Evolutionary conservation across 2,888 invertebrate species (phyloP), one percentile per base, ranked within the genome.

Genomic region (Charanyca ferruginea): DNA sequence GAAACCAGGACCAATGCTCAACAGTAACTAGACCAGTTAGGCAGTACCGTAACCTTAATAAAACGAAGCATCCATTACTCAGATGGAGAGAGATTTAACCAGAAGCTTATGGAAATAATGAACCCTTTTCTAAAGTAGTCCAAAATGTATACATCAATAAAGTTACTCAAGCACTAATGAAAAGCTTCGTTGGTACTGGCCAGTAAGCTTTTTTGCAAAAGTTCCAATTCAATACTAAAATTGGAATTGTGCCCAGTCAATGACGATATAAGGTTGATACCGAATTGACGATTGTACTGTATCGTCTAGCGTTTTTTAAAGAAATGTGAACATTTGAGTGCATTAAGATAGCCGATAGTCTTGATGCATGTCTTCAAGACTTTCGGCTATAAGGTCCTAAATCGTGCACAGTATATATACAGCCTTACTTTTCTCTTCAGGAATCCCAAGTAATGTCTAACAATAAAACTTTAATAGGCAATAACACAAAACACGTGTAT

Each of bases 401-500:
- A 41, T 23, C n/a, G 3, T 23, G 18, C 20, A 18, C 20, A 45
- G 28, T 28, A 28, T 4, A 32, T 1, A 0, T 22, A 38, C 18
- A 22, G 35, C 22, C 1, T 23, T 22, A 6, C 20, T 1, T 16
- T 22, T 32, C 42, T 16, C 20, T 35, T 9, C n/a, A 48, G 41
- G 74, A 59, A 42, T 59, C 38, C 28, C 25, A 60, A 73, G 42
- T 32, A 22, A 65, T 78, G 44, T 73, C 52, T 23, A 52, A 64
- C 79, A 63, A 79, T 66, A 66, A 74, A 79, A 60, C 68, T 79
- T 60, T 55, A 74, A 66, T 79, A 45, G 44, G 74, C 55, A 54
- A 73, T 73, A 66, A 59, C 51, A 57, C 23, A 25, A 35, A 57
- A 79, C 74, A 73, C 73, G 79, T 73, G 73, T 73, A 79, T 22